These are phyloP conservation scores for Loris lydekkerianus DNA, from an alignment of 2,797 vertebrate genomes.

Conservation along the genomic window DNA sequence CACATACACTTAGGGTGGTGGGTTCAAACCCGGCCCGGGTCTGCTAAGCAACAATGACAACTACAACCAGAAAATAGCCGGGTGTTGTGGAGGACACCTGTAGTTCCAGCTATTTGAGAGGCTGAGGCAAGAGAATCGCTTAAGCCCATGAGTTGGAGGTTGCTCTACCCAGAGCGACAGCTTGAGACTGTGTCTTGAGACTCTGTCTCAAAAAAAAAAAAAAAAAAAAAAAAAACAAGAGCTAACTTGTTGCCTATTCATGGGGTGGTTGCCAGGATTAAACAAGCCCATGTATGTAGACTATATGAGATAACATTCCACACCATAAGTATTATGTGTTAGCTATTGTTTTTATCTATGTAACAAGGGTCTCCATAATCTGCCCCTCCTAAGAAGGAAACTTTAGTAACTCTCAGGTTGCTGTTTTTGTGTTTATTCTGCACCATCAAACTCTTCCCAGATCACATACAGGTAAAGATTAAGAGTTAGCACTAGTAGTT, in stretches of 20 bases:
- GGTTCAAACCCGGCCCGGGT: too few species aligned
- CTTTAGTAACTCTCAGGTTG: neutral
- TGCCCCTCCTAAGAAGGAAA: neutral
- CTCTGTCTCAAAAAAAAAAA: too few species aligned
- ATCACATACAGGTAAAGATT: neutral
- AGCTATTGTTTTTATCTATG: neutral
- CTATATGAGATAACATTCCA: neutral
- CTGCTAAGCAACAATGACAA: too few species aligned
- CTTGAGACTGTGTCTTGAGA: neutral
- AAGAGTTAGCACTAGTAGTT: neutral
- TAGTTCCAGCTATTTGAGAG: too few species aligned
- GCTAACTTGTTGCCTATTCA: neutral
- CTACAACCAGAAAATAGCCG: too few species aligned
- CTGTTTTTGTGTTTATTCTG: neutral
- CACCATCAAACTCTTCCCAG: neutral
- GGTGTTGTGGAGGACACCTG: too few species aligned
- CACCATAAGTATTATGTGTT: neutral
- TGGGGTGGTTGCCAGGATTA: neutral
- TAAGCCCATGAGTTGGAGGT: too few species aligned
- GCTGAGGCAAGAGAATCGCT: too few species aligned
- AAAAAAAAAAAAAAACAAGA: neutral
- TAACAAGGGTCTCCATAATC: neutral
- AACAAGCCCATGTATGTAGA: neutral
- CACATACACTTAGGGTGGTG: too few species aligned
- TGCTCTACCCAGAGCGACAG: neutral